Conservation (phyloP, 2,113 vertebrate species). For the Isichthys henryi region DNA sequence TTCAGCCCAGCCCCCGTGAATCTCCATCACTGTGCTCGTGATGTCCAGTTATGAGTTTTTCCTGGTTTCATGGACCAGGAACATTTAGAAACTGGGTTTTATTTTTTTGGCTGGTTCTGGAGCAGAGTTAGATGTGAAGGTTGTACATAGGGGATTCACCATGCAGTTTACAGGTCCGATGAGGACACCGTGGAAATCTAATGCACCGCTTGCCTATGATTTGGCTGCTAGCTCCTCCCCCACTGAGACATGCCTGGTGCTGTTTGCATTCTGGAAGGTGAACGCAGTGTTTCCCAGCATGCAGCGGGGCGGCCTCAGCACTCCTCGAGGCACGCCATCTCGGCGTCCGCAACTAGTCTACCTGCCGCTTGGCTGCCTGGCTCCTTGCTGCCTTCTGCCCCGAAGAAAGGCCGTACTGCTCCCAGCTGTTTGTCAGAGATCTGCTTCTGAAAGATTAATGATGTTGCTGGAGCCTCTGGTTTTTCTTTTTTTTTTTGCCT, state of each 20-base stretch:
- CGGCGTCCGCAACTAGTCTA: neutral
- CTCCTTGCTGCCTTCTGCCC: neutral
- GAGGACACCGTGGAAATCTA: neutral
- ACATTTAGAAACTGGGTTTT: neutral
- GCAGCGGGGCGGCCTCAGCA: neutral
- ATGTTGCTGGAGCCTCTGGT: neutral
- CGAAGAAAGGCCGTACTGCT: neutral
- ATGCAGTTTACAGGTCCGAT: neutral
- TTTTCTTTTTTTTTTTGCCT: neutral
- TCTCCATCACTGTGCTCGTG: neutral
- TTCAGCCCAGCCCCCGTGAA: neutral
- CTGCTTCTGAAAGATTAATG: constrained; percentile 7
- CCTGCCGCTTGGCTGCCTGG: neutral
- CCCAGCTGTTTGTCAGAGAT: constrained; percentile 5
- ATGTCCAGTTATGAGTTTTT: neutral
- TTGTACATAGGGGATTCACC: neutral
- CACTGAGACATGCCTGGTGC: neutral
- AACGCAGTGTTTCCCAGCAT: neutral
- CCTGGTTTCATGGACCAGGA: neutral
- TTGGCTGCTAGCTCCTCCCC: neutral
- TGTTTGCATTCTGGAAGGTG: neutral
- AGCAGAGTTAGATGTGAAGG: neutral
- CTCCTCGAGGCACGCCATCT: neutral
- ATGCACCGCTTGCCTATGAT: neutral
- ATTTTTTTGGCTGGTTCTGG: neutral